Conservation (phyloP, 2,888 invertebrate species). For the Chydorus sphaericus region DNA sequence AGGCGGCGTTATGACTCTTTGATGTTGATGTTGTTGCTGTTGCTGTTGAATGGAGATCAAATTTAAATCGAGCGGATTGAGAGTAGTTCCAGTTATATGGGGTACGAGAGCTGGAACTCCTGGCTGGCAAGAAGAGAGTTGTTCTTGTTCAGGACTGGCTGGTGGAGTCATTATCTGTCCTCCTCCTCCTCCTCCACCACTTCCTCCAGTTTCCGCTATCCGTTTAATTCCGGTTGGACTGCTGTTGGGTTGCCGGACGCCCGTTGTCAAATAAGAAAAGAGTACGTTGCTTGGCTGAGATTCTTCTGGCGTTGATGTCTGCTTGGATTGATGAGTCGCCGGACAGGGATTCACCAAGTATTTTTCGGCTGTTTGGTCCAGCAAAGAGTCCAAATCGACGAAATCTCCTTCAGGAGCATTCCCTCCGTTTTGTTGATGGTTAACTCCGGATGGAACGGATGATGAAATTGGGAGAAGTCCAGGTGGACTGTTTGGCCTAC, state of each 20-base stretch:
- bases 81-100: conserved; percentile 16
- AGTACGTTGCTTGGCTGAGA: conserved; percentile 10
- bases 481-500: not conserved
- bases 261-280: conserved; percentile 12
- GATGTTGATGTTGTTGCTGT: conserved; percentile 1
- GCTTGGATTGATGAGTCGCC: not conserved
- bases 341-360: conserved; percentile 6
- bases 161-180: conserved; percentile 34
- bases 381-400: conserved; percentile 30
- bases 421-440: not conserved
- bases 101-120: conserved; percentile 12
- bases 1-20: conserved; percentile 35
- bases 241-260: not conserved
- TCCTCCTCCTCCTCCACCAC: not conserved
- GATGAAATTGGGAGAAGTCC: not conserved
- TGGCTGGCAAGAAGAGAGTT: conserved; percentile 18
- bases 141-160: conserved; percentile 30
- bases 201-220: not conserved
- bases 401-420: conserved; percentile 19
- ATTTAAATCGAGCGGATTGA: conserved; percentile 17
- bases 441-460: not conserved
- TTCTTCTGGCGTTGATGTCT: not conserved
- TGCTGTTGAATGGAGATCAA: conserved; percentile 15
- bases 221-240: not conserved
- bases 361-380: conserved; percentile 28